phyloP scores from a whole-genome alignment of 2,113 vertebrate species.

The Calyptomena viridis region DNA sequence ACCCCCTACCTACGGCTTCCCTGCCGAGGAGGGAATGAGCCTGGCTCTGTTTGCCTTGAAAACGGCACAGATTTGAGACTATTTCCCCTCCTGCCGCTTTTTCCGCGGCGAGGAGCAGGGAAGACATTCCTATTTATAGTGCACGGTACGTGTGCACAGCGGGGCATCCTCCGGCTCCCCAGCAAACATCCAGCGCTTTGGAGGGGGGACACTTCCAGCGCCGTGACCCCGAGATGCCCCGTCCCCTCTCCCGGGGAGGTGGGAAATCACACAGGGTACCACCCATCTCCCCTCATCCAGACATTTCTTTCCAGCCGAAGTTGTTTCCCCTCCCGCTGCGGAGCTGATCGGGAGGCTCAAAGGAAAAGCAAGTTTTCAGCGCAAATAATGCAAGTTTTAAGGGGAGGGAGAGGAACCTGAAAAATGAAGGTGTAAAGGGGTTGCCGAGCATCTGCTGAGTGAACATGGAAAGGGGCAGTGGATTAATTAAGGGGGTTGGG shows the following conservation, averaged over 20 bases:
- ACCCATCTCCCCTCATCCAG: not conserved
- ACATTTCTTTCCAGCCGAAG: not conserved
- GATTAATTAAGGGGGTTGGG: not conserved
- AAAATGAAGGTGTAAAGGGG: not conserved
- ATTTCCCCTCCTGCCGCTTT: slow-evolving; percentile 61
- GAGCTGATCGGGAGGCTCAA: not conserved
- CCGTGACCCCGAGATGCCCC: not conserved
- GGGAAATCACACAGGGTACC: not conserved
- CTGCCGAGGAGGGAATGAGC: slow-evolving; percentile 21
- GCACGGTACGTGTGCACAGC: slow-evolving; percentile 49
- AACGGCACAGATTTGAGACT: slow-evolving; percentile 58
- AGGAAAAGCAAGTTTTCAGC: not conserved
- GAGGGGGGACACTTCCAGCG: not conserved
- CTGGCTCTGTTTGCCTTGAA: slow-evolving; percentile 35
- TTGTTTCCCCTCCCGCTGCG: not conserved
- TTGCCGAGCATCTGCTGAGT: not conserved
- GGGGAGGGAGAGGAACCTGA: not conserved
- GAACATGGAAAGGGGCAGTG: not conserved
- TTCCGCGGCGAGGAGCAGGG: slow-evolving; percentile 14
- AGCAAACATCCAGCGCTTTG: slow-evolving; percentile 2
- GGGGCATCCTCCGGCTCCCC: not conserved
- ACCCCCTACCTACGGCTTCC: not conserved
- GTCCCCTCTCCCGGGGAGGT: not conserved
- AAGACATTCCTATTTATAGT: slow-evolving; percentile 69
- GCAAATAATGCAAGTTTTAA: not conserved